phyloP scores from a whole-genome alignment of 2,113 vertebrate species.

The Turnix velox region DNA sequence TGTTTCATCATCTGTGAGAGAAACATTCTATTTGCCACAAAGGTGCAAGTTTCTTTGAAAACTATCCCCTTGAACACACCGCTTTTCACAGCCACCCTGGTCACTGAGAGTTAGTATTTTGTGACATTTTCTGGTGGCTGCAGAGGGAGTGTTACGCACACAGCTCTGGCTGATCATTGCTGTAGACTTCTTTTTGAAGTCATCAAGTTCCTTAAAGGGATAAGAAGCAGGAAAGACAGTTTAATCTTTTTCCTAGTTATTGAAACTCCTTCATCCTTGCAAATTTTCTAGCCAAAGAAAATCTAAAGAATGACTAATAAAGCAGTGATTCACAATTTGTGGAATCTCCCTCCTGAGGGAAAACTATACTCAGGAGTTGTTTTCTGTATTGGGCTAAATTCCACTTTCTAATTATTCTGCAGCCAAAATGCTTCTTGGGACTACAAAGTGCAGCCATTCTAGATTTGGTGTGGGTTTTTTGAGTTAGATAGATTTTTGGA shows the following conservation, averaged over 20 bases:
- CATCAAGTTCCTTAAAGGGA: not conserved
- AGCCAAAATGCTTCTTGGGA: not conserved
- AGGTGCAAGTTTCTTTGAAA: not conserved
- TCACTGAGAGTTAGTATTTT: not conserved
- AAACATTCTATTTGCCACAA: not conserved
- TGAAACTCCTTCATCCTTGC: not conserved
- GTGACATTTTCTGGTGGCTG: not conserved
- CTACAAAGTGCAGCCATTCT: not conserved
- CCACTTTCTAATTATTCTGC: not conserved
- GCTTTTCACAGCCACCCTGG: not conserved
- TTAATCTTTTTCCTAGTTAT: not conserved
- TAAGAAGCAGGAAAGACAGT: not conserved
- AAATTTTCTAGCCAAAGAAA: not conserved
- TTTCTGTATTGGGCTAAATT: not conserved
- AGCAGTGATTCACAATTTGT: not conserved
- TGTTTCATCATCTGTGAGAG: not conserved
- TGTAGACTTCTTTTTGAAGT: conserved; percentile 8
- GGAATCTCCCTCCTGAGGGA: not conserved
- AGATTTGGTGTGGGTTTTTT: not conserved
- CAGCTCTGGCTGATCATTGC: not conserved
- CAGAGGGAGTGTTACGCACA: not conserved
- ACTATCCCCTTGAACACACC: not conserved
- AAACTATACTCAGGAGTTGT: not conserved
- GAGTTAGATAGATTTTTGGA: not conserved
- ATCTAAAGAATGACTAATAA: not conserved